Percentiles rank a stretch among this genome's conserved stretches.
Evolutionary conservation across 2,113 vertebrate species (phyloP).

Genomic region (Hassar affinis): DNA sequence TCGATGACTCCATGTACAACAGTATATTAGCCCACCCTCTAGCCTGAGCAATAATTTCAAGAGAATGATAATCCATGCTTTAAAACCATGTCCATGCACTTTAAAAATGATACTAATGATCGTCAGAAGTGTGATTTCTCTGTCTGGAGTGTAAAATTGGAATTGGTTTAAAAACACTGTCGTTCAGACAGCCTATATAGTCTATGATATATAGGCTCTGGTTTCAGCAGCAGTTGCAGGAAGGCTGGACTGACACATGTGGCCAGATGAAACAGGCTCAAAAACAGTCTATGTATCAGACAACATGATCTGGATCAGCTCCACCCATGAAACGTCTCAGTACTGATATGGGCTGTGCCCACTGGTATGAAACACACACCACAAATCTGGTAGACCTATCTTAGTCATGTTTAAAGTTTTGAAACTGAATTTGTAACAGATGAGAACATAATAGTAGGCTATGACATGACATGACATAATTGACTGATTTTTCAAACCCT

Average conservation of each 20-base stretch:
- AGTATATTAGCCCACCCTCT: conserved; percentile 1
- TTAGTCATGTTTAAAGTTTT: not conserved
- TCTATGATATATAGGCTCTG: not conserved
- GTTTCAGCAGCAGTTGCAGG: not conserved
- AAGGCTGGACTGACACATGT: not conserved
- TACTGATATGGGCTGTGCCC: conserved; percentile 21
- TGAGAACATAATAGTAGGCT: not conserved
- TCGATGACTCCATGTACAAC: not conserved
- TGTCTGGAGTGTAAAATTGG: not conserved
- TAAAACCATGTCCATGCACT: conserved; percentile 5
- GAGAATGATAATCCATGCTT: not conserved
- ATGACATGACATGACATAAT: not conserved
- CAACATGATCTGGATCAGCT: conserved; percentile 28
- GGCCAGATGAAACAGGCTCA: not conserved
- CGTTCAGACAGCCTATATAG: too few species aligned
- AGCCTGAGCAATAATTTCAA: conserved; percentile 19
- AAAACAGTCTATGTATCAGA: too few species aligned
- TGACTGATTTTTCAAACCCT: not conserved
- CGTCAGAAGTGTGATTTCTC: not conserved
- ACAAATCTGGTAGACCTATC: not conserved
- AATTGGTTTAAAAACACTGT: not conserved
- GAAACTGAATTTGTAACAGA: not conserved
- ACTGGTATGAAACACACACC: conserved; percentile 23
- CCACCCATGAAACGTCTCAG: conserved; percentile 12
- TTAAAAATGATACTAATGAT: conserved; percentile 15